These are phyloP conservation scores for Gallinago paraguaiae DNA, from an alignment of 2,113 vertebrate species.

Conservation along the genomic window DNA sequence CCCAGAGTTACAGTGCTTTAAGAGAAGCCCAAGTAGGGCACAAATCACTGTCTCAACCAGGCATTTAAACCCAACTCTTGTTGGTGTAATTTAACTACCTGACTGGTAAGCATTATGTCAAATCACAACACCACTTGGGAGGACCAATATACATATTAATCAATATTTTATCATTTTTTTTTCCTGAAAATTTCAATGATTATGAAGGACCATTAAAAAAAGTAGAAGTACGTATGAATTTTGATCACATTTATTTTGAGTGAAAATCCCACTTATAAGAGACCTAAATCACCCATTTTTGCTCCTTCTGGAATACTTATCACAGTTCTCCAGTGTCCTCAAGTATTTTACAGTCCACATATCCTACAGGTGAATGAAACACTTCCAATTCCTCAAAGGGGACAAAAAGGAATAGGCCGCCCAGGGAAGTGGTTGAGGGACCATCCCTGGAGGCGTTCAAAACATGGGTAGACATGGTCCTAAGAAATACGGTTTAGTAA, in stretches of 20 bases:
- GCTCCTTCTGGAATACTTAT: neutral
- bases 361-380: neutral
- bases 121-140: neutral
- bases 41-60: neutral
- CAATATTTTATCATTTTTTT: too few species aligned
- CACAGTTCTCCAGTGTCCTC: neutral
- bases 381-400: neutral
- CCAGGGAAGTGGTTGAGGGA: too few species aligned
- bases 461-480: too few species aligned
- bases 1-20: neutral
- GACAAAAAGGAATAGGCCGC: neutral
- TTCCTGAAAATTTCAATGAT: neutral
- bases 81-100: neutral
- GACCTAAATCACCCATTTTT: neutral
- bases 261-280: neutral
- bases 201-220: neutral
- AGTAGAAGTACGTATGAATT: neutral
- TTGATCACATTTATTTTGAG: neutral
- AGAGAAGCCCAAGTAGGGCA: neutral
- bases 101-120: neutral
- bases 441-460: too few species aligned
- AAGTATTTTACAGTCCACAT: neutral
- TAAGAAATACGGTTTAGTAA: too few species aligned
- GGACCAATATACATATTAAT: neutral
- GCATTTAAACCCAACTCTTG: neutral